A percentile compares a stretch with the other conserved stretches of the same genome.
phyloP scores from a whole-genome alignment of 2,888 invertebrate genomes.

The Mythimna albipuncta region DNA sequence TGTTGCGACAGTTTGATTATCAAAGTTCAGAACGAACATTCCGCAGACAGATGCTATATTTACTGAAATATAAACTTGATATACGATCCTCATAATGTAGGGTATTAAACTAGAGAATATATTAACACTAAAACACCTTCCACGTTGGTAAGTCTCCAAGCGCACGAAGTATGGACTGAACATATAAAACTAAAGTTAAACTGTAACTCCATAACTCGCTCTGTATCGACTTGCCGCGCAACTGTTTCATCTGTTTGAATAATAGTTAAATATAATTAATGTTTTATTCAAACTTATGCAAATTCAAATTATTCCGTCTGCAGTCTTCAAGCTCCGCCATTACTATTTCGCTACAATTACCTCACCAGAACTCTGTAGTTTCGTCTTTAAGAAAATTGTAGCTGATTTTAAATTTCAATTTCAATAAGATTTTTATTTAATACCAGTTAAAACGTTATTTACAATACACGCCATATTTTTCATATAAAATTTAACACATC shows the following conservation, averaged over 20 bases:
- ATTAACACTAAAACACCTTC: conserved; percentile 43
- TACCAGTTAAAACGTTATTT: not conserved
- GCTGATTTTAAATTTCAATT: conserved; percentile 53
- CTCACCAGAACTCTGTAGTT: conserved; percentile 69
- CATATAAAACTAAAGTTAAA: conserved; percentile 68
- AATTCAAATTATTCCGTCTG: conserved; percentile 76
- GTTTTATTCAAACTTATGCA: conserved; percentile 76
- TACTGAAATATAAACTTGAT: conserved; percentile 17
- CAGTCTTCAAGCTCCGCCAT: conserved; percentile 66
- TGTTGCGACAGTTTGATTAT: conserved; percentile 34
- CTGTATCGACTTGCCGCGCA: conserved; percentile 62
- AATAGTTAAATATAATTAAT: conserved; percentile 65
- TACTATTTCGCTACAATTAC: conserved; percentile 74
- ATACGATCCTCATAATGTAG: conserved; percentile 6
- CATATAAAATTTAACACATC: not conserved
- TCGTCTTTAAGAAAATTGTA: conserved; percentile 62
- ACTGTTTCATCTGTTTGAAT: conserved; percentile 67
- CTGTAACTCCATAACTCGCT: conserved; percentile 69
- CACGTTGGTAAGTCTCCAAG: conserved; percentile 53
- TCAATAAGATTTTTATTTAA: conserved; percentile 28
- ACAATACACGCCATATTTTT: conserved; percentile 18
- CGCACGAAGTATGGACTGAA: conserved; percentile 64
- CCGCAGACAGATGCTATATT: not conserved
- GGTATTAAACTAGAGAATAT: conserved; percentile 33
- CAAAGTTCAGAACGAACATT: conserved; percentile 18